phyloP scores from a whole-genome alignment of 2,797 vertebrate genomes.

The Nyctalus aviator region DNA sequence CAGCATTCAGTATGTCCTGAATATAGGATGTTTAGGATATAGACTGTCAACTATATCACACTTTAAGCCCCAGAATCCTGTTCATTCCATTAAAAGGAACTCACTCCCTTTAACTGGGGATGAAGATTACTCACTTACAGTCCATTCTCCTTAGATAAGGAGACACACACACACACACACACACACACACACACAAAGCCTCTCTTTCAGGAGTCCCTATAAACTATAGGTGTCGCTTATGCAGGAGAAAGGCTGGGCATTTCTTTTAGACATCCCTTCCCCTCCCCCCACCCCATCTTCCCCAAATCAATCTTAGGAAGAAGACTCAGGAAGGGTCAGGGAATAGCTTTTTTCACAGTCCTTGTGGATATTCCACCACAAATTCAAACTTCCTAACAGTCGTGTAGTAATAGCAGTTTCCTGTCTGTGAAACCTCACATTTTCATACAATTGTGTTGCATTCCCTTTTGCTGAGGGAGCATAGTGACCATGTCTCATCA shows the following conservation, averaged over 20 bases:
- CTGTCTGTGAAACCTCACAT: not conserved
- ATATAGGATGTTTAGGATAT: not conserved
- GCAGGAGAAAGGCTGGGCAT: not conserved
- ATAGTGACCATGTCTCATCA: slow-evolving; percentile 19
- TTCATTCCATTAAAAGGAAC: not conserved
- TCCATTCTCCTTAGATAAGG: not conserved
- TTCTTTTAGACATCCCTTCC: not conserved
- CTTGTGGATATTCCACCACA: not conserved
- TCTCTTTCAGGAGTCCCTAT: not conserved
- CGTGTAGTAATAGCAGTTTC: not conserved
- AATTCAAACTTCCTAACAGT: not conserved
- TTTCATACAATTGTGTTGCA: not conserved
- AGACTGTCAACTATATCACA: not conserved
- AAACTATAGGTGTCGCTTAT: not conserved
- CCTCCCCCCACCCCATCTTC: not conserved
- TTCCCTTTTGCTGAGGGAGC: not conserved
- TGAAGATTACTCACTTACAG: not conserved
- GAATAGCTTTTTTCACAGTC: not conserved
- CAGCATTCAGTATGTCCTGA: not conserved
- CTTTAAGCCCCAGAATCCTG: not conserved
- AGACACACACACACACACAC: not conserved
- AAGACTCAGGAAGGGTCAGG: not conserved
- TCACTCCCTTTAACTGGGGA: not conserved
- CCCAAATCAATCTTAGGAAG: not conserved
- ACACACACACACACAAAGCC: not conserved